Evolutionary conservation across 2,797 vertebrate species (phyloP).

Genomic region (Sebastes iracundus): DNA sequence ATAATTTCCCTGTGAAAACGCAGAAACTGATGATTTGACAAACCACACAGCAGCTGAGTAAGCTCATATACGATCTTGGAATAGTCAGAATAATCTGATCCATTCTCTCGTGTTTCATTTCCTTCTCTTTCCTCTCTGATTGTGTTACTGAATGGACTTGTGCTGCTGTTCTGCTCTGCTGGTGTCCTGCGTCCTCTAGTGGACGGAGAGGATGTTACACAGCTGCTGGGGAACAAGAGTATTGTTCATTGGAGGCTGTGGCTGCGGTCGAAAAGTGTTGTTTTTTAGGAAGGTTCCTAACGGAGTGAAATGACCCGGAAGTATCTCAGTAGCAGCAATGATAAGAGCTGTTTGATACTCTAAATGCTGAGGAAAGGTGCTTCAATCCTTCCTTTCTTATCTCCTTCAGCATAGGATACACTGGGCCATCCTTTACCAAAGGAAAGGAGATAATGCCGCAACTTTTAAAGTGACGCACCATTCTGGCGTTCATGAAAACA

Average conservation of each 20-base stretch:
- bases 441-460: too few species aligned
- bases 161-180: background rate
- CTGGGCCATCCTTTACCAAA: too few species aligned
- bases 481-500: too few species aligned
- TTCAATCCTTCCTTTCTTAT: too few species aligned
- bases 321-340: too few species aligned
- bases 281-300: too few species aligned
- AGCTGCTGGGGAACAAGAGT: background rate
- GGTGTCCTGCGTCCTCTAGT: slow-evolving; percentile 18
- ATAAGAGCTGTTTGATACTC: too few species aligned
- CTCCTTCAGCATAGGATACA: too few species aligned
- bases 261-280: fast-evolving
- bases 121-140: background rate
- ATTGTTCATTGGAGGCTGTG: background rate
- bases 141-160: background rate
- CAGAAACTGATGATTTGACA: slow-evolving; percentile 36
- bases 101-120: slow-evolving; percentile 44
- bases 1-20: background rate
- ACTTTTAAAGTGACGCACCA: too few species aligned
- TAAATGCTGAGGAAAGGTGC: too few species aligned
- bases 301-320: too few species aligned
- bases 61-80: slow-evolving; percentile 15
- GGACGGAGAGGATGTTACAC: background rate
- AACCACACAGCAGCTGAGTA: slow-evolving; percentile 33
- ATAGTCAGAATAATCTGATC: slow-evolving; percentile 39